Evolutionary conservation across 2,113 vertebrate species (phyloP).

Genomic region (Ardeotis arabs): DNA sequence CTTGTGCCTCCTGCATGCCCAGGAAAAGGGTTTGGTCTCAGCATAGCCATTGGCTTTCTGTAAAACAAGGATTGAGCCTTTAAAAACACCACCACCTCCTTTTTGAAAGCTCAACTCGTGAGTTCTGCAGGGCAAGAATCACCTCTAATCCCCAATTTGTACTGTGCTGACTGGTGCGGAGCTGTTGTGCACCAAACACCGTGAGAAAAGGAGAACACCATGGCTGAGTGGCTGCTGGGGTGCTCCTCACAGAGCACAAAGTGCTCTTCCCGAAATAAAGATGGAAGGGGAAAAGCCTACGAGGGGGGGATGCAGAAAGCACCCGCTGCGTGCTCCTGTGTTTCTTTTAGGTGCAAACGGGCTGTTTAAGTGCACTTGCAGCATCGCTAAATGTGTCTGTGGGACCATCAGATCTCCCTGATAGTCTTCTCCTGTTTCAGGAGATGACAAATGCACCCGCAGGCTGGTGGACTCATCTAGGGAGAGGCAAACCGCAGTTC

Average conservation of each 20-base stretch:
- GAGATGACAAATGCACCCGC: neutral
- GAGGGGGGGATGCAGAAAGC: fast-evolving
- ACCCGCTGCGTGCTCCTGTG: fast-evolving
- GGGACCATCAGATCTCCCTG: fast-evolving
- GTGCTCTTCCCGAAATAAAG: neutral
- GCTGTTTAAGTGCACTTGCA: neutral
- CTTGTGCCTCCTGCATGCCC: fast-evolving
- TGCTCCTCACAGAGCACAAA: neutral
- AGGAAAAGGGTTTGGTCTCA: neutral
- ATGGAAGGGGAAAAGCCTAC: neutral
- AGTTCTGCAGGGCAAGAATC: neutral
- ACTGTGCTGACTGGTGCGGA: fast-evolving
- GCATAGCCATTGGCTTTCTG: fast-evolving
- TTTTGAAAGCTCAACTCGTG: fast-evolving
- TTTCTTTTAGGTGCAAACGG: neutral
- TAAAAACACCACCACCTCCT: neutral
- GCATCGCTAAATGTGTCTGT: neutral
- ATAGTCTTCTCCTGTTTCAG: neutral
- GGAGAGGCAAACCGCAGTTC: neutral
- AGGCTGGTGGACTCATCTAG: neutral
- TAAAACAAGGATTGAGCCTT: neutral
- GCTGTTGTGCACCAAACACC: fast-evolving
- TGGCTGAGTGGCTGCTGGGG: neutral
- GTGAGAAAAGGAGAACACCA: neutral
- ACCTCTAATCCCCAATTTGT: neutral